A percentile compares a stretch with the other conserved stretches of the same genome.
Conservation (phyloP, 2,113 vertebrate species). For the Piaya cayana region DNA sequence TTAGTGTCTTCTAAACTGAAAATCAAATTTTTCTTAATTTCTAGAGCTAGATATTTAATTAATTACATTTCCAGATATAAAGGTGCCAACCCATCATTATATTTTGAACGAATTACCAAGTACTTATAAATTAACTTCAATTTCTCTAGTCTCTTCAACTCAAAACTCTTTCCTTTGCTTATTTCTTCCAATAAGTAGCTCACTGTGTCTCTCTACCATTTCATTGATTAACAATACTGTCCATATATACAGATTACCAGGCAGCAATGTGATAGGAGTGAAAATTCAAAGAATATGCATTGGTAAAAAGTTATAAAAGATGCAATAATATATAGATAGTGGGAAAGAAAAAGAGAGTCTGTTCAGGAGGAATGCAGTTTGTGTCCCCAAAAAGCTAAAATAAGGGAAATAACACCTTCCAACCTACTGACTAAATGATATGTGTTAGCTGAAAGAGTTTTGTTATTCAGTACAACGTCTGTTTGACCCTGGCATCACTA, state of each 20-base stretch:
- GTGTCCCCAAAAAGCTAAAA: background rate
- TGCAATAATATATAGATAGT: background rate
- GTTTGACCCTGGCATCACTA: background rate
- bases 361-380: background rate
- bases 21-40: background rate
- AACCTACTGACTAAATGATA: background rate
- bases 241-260: background rate
- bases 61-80: background rate
- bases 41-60: background rate
- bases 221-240: background rate
- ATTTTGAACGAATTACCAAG: background rate
- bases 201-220: background rate
- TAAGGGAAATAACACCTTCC: background rate
- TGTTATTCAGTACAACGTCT: background rate
- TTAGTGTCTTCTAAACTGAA: background rate
- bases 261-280: background rate
- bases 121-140: background rate
- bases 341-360: background rate
- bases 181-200: background rate
- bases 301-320: background rate
- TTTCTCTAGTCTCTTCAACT: background rate
- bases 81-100: background rate
- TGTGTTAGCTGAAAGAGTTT: background rate
- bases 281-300: background rate
- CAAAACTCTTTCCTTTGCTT: background rate